Percentiles rank a stretch among this genome's conserved stretches.
Evolutionary conservation across 2,888 invertebrate genomes (phyloP).

Genomic region (Odontomyia ornata): DNA sequence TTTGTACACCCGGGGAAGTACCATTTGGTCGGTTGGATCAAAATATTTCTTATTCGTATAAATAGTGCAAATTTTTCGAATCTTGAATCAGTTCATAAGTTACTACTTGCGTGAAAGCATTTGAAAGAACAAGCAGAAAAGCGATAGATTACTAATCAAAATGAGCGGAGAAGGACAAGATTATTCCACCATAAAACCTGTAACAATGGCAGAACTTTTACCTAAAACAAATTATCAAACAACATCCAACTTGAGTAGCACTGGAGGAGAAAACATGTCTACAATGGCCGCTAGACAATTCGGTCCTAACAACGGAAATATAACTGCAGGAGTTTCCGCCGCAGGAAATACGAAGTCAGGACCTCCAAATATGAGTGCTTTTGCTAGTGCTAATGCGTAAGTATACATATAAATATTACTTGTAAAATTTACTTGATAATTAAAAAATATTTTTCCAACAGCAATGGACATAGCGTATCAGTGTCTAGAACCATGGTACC

Average conservation of each 20-base stretch:
- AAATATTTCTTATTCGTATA: too few species aligned
- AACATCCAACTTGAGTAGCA: slow-evolving; percentile 46
- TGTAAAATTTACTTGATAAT: not conserved
- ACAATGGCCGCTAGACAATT: not conserved
- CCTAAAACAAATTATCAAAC: slow-evolving; percentile 7
- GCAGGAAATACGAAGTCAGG: slow-evolving; percentile 24
- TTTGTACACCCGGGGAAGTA: too few species aligned
- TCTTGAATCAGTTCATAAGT: too few species aligned
- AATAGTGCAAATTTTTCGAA: too few species aligned
- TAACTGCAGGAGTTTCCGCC: slow-evolving; percentile 34
- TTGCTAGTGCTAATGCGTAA: slow-evolving; percentile 42
- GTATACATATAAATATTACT: not conserved
- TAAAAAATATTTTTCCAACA: not conserved
- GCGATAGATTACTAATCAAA: too few species aligned
- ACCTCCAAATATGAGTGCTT: slow-evolving; percentile 16
- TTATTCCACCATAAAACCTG: too few species aligned
- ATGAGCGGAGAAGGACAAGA: too few species aligned
- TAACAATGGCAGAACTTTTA: too few species aligned
- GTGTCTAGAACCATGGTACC: slow-evolving; percentile 55
- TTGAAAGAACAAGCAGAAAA: too few species aligned
- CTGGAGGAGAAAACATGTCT: slow-evolving; percentile 35
- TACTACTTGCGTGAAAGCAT: too few species aligned
- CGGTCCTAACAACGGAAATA: slow-evolving; percentile 18
- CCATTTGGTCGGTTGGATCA: too few species aligned
- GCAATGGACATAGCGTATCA: slow-evolving; percentile 44